Evolutionary conservation across 2,113 vertebrate species (phyloP).

Genomic region (Phaethon lepturus): DNA sequence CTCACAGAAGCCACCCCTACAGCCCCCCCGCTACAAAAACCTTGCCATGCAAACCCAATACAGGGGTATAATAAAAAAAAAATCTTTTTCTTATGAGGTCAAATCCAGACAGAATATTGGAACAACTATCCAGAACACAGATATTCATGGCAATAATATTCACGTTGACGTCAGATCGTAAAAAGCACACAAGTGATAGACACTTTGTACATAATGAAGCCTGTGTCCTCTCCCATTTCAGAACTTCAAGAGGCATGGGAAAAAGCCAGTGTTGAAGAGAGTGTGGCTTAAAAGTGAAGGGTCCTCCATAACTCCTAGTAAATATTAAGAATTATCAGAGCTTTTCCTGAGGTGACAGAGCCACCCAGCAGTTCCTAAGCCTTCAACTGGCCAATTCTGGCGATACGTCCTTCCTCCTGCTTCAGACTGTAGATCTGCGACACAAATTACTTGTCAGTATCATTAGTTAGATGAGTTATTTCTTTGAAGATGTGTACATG

Average conservation of each 20-base stretch:
- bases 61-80: neutral
- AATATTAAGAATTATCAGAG: neutral
- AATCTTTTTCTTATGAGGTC: neutral
- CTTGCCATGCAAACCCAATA: no score
- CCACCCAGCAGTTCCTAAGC: neutral
- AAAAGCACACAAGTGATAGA: neutral
- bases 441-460: neutral
- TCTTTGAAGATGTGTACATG: neutral
- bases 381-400: neutral
- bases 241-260: neutral
- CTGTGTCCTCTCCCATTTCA: neutral
- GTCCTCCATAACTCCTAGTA: neutral
- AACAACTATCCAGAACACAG: neutral
- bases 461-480: neutral
- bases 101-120: neutral
- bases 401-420: neutral
- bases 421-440: neutral
- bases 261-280: neutral
- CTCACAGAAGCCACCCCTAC: no score
- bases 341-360: neutral
- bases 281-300: neutral
- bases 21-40: no score
- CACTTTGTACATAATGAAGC: neutral
- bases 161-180: neutral
- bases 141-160: neutral